Base-by-base conservation (phyloP, 2,888 invertebrate species). In the Hyposoter dolosus region DNA sequence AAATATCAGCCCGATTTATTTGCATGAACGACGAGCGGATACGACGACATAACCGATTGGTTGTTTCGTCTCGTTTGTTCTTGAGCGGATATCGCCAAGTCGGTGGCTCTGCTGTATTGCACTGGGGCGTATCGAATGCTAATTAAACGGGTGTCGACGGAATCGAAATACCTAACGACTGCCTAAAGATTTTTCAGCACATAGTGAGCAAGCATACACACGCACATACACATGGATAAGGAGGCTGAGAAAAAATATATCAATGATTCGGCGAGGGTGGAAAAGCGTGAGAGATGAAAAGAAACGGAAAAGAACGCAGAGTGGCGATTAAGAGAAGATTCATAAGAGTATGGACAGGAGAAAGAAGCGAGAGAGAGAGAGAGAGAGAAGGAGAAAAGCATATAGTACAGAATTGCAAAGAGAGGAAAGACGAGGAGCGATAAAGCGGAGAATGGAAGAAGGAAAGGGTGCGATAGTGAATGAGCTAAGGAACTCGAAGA, bases 71-170 rank as follows among this genome's bases (percentile, higher is more conserved):
- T 83, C 79, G 45, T 74, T 45, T 78, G 74, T 63, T 78, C 75
- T 65, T 53, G 63, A 50, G 56, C 17, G 56, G 78, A 35, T 69
- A 32, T 45, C 35, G 68, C n/a, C 47, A 43, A 6, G 65, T 56
- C 45, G 15, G 68, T 78, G 72, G 68, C 82, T 74, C 60, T 76
- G 79, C 68, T 32, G 23, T 68, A 83, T 76, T 77, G 78, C 83
- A 71, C 60, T 71, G 89, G 88, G 89, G 92, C 93, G 91, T 92
- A 93, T 93, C 93, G 91, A 93, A 93, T 93, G 93, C 91, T 93
- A 93, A 93, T 93, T 93, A 93, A 93, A 93, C 92, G 93, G 93
- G 92, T 93, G 93, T 93, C 92, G 92, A 92, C 91, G 91, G 91
- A 92, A 93, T 93, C 92, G 92, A 93, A 93, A 92, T 92, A 92